Conservation (phyloP, 1,140 invertebrate genomes). For the Drosophila aff. region DNA sequence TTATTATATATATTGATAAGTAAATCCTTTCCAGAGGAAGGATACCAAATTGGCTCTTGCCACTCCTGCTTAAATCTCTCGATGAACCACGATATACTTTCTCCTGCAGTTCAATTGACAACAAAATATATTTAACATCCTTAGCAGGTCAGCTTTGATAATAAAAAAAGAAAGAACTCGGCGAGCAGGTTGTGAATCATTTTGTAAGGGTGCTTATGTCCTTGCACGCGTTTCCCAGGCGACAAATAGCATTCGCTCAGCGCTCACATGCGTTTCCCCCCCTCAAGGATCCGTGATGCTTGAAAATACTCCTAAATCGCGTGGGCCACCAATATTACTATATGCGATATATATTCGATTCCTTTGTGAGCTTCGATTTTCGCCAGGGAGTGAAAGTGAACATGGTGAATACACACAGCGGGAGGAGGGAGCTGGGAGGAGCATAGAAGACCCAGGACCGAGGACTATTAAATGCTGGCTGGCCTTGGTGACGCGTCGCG, state of each 20-base stretch:
- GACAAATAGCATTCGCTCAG: conserved; percentile 6
- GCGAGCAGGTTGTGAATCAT: neutral
- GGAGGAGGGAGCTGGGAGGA: neutral
- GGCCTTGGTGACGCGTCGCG: conserved; percentile 61
- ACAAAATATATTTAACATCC: neutral
- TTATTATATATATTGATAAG: no score
- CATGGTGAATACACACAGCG: neutral
- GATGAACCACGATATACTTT: neutral
- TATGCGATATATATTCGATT: conserved; percentile 2
- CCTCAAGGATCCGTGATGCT: conserved; percentile 13
- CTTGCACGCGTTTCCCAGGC: neutral
- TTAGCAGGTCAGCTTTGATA: neutral
- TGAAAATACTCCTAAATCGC: conserved; percentile 32
- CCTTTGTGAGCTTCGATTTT: conserved; percentile 26
- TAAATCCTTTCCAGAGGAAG: no score
- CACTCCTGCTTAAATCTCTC: neutral
- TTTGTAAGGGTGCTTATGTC: conserved; percentile 1
- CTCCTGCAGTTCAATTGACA: neutral
- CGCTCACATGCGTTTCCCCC: neutral
- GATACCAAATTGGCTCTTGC: neutral
- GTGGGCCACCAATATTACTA: conserved; percentile 3
- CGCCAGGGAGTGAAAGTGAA: conserved; percentile 30
- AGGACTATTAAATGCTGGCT: conserved; percentile 40
- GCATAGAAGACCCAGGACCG: conserved; percentile 1
- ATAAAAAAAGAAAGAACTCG: neutral